A percentile compares a stretch with the other conserved stretches of the same genome.
Conservation (phyloP, 2,888 invertebrate genomes). For the Tipula helvola region DNA sequence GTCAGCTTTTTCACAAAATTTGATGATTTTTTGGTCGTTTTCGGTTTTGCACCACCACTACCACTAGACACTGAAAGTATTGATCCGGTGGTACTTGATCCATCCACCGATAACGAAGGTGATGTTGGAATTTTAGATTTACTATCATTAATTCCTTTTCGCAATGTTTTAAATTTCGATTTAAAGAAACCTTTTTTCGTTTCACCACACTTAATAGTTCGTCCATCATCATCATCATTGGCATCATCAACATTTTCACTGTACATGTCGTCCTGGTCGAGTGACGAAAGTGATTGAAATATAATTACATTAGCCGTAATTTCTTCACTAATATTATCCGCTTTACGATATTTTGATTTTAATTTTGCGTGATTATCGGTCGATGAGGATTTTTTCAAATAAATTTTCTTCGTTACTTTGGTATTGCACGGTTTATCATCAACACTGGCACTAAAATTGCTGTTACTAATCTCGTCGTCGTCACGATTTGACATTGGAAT, state of each 20-base stretch:
- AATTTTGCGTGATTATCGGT: not conserved
- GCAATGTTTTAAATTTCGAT: not conserved
- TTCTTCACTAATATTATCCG: not conserved
- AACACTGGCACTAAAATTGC: not conserved
- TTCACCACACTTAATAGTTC: not conserved
- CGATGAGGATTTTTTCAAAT: not conserved
- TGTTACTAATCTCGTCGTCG: not conserved
- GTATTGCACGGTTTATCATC: not conserved
- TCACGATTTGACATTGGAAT: not conserved
- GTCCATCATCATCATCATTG: not conserved
- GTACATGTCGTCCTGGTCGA: not conserved
- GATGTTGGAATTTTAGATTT: not conserved
- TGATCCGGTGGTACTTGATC: not conserved
- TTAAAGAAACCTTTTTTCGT: not conserved
- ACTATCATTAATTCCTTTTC: not conserved
- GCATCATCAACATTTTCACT: not conserved
- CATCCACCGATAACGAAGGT: not conserved
- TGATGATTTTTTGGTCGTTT: not conserved
- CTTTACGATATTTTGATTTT: not conserved
- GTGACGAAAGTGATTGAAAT: not conserved
- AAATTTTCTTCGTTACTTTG: not conserved
- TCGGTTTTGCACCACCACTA: not conserved
- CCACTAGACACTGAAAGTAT: not conserved
- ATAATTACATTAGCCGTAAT: not conserved
- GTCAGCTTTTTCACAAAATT: slow-evolving; percentile 4